A percentile compares a stretch with the other conserved stretches of the same genome.
Evolutionary conservation across 2,113 vertebrate species (phyloP).

Genomic region (Stegostoma tigrinum): DNA sequence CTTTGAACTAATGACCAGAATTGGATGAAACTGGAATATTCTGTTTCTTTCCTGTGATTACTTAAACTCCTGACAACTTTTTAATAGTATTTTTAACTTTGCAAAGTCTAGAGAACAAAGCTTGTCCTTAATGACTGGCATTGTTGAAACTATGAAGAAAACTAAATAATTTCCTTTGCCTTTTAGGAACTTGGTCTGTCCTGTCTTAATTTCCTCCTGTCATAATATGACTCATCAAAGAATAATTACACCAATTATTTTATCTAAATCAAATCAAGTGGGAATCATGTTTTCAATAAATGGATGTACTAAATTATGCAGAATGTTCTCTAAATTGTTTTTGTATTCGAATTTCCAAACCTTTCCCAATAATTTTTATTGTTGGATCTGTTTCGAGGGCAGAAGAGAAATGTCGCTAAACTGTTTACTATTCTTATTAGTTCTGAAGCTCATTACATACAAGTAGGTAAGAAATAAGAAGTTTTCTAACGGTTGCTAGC

Average conservation of each 20-base stretch:
- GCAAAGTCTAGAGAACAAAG: neutral
- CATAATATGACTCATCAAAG: neutral
- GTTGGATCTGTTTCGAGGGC: neutral
- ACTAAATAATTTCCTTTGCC: neutral
- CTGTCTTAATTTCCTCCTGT: neutral
- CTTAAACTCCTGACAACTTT: neutral
- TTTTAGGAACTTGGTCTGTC: neutral
- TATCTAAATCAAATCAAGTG: neutral
- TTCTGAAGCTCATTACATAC: neutral
- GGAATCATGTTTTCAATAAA: neutral
- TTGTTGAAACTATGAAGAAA: neutral
- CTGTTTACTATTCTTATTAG: neutral
- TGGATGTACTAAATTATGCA: neutral
- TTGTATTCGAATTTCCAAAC: too few relatives aligned
- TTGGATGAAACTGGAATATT: neutral
- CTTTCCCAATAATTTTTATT: neutral
- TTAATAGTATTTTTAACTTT: neutral
- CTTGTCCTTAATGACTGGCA: neutral
- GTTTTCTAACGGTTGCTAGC: neutral
- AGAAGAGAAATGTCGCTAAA: neutral
- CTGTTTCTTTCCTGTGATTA: constrained; percentile 1
- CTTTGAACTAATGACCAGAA: neutral
- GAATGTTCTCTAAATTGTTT: neutral
- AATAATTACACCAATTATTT: neutral
- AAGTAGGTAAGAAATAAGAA: neutral